A percentile compares a stretch with the other conserved stretches of the same genome.
Conservation (phyloP, 92 coral and sea anemone species). For the Parazoanthus atlanticus region DNA sequence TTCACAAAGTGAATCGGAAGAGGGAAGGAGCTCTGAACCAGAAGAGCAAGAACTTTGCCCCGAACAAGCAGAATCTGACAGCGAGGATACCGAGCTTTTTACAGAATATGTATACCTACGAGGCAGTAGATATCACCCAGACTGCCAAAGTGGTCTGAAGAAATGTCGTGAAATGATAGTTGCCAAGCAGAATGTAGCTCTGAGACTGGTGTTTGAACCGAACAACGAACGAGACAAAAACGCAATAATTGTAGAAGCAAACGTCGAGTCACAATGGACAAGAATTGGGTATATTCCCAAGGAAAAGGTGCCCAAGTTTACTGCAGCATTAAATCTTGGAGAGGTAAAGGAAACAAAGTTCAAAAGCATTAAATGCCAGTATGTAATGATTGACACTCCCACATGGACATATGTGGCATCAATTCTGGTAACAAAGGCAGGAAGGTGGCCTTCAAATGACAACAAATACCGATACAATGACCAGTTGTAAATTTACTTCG, state of each 20-base stretch:
- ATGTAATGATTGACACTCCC: background rate
- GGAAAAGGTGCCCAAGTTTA: conserved; percentile 25
- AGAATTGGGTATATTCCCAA: conserved; percentile 36
- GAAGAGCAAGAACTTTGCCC: no score
- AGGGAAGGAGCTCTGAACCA: no score
- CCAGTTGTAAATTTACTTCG: no score
- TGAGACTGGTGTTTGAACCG: conserved; percentile 15
- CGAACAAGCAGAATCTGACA: no score
- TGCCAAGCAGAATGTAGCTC: no score
- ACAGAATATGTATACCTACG: no score
- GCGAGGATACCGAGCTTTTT: no score
- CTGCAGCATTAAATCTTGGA: background rate
- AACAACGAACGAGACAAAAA: conserved; percentile 30
- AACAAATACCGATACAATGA: background rate
- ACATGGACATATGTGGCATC: background rate
- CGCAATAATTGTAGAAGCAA: conserved; percentile 22
- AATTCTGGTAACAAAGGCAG: background rate
- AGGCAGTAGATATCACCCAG: no score
- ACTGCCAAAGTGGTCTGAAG: no score
- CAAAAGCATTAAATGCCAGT: conserved; percentile 14
- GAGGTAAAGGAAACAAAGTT: conserved; percentile 26
- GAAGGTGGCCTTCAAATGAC: conserved; percentile 1
- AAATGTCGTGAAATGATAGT: no score
- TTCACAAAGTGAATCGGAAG: no score
- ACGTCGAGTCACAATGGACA: background rate